phyloP scores from a whole-genome alignment of 2,888 invertebrate genomes.

The Campoletis raptor region DNA sequence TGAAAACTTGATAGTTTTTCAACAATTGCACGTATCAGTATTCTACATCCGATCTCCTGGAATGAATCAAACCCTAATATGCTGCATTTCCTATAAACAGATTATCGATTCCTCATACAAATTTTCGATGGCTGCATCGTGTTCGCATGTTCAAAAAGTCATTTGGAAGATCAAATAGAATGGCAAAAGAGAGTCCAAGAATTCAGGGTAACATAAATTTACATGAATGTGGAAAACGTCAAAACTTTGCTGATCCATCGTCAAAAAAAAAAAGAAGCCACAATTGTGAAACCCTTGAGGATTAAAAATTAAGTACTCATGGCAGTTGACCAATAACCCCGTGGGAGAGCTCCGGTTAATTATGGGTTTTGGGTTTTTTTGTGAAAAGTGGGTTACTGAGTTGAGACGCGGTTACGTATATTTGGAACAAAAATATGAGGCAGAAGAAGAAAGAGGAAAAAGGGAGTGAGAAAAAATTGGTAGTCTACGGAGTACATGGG shows the following conservation, averaged over 20 bases:
- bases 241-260: slow-evolving; percentile 24
- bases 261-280: slow-evolving; percentile 14
- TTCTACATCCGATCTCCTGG: too few relatives aligned
- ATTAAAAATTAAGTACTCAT: slow-evolving; percentile 54
- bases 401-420: slow-evolving; percentile 50
- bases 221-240: not conserved
- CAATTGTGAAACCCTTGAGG: slow-evolving; percentile 35
- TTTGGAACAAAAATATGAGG: slow-evolving; percentile 53
- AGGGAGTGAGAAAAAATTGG: not conserved
- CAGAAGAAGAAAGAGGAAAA: not conserved
- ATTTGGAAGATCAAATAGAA: not conserved
- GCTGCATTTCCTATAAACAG: not conserved
- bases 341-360: slow-evolving; percentile 21
- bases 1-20: too few relatives aligned
- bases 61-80: too few relatives aligned
- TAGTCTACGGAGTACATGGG: not conserved
- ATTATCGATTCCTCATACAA: not conserved
- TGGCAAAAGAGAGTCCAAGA: not conserved
- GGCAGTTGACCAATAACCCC: slow-evolving; percentile 24
- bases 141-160: not conserved
- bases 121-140: not conserved
- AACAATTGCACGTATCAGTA: too few relatives aligned
- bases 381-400: slow-evolving; percentile 49
- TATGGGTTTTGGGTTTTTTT: slow-evolving; percentile 59
- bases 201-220: not conserved